These are phyloP conservation scores for Amazona guildingii DNA, from an alignment of 2,113 vertebrate genomes.

Conservation along the genomic window DNA sequence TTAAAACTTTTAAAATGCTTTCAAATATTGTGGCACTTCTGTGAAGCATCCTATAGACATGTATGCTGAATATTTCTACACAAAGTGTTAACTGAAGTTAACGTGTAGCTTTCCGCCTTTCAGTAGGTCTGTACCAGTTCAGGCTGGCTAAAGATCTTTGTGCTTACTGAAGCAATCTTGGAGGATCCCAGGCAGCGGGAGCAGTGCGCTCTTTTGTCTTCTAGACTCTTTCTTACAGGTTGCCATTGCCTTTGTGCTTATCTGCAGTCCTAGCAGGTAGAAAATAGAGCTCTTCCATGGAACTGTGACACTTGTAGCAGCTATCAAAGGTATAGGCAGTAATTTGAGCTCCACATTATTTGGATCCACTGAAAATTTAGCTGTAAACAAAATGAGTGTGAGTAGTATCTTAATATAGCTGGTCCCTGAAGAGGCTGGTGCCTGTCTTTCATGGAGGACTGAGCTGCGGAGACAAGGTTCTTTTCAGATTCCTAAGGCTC, in stretches of 20 bases:
- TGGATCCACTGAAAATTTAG: background rate
- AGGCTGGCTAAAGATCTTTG: background rate
- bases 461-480: background rate
- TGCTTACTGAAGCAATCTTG: background rate
- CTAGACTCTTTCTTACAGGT: background rate
- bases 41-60: background rate
- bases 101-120: background rate
- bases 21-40: background rate
- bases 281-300: background rate
- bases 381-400: background rate
- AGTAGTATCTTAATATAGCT: background rate
- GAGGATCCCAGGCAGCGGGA: background rate
- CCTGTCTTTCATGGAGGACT: background rate
- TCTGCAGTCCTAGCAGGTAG: background rate
- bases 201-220: background rate
- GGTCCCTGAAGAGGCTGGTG: background rate
- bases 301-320: background rate
- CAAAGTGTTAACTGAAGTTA: background rate
- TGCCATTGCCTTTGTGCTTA: background rate
- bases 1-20: background rate
- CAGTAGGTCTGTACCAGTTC: background rate
- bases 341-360: background rate
- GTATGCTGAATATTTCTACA: background rate
- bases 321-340: background rate
- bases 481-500: background rate